These are phyloP conservation scores for Oscarella lobularis DNA, from an alignment of 37 sponge, comb jelly and placozoan genomes.

Conservation along the genomic window DNA sequence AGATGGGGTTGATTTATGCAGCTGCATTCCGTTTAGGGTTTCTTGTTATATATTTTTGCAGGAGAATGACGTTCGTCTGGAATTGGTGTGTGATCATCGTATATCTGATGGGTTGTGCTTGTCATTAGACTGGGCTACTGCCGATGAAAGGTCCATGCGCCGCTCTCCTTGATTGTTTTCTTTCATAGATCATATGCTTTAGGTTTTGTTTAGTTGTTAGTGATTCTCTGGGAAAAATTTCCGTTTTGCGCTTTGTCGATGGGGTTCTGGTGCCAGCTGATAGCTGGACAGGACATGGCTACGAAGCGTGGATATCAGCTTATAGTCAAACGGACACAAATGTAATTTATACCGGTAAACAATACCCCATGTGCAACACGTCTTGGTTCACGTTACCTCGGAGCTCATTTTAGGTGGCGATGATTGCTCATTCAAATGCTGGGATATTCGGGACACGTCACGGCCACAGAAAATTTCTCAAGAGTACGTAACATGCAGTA, in stretches of 20 bases:
- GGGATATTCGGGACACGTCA: not conserved
- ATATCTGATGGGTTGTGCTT: too few species aligned
- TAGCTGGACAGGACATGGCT: conserved; percentile 59
- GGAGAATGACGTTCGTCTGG: too few species aligned
- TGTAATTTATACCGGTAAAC: conserved; percentile 27
- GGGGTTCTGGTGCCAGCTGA: not conserved
- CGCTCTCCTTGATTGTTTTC: too few species aligned
- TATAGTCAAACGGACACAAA: conserved; percentile 28
- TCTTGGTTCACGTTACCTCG: too few species aligned
- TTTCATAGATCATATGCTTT: too few species aligned
- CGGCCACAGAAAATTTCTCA: not conserved
- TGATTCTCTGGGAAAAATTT: conserved; percentile 21
- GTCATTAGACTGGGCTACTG: too few species aligned
- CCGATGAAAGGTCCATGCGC: too few species aligned
- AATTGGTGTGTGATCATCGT: too few species aligned
- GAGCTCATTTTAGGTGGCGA: conserved; percentile 42
- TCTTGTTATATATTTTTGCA: too few species aligned
- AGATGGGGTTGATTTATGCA: too few species aligned
- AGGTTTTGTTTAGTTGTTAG: conserved; percentile 18
- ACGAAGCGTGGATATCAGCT: conserved; percentile 71
- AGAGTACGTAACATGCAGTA: not conserved
- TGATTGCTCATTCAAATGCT: conserved; percentile 12
- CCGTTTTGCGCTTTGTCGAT: conserved; percentile 3
- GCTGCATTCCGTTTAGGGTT: too few species aligned
- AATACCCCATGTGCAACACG: too few species aligned